Base-by-base conservation (phyloP, 2,797 vertebrate genomes). In the Cottoperca gobio region DNA sequence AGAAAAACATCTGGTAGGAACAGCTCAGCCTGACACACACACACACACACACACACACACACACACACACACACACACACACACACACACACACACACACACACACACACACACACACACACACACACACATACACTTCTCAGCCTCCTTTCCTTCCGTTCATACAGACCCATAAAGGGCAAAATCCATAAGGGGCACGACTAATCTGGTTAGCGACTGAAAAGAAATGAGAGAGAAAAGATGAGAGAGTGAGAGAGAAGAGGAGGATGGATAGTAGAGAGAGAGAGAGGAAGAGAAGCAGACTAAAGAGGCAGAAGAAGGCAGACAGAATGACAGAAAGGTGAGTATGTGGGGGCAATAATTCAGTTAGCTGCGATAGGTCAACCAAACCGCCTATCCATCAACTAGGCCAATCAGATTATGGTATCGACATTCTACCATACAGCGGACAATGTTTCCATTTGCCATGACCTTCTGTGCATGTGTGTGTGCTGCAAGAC, bases 291-390 rank as follows among this genome's bases (percentile, higher is more conserved):
- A 46, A 70, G 60, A 31, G 57, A 70, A 63, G 48, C 28, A 68
- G 67, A 78, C 48, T 70, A 69, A 69, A 83, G 78, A 84, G 69
- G 73, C 40, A 68, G 76, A 73, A 26, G 67, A 66, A 65, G 68
- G 76, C 79, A 85, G 84, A 80, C 78, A 55, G 83, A 78, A 84
- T 76, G 79, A 90, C 86, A 73, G 73, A 91, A 89, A 91, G 90
- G 89, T 90, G 86, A 91, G 87, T 86, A 86, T 85, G 88, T 91
- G 84, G 88, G 79, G 74, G 81, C 86, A 86, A 87, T 92, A 89
- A 93, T 92, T 91, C 78, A 88, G 82, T 93, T 93, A 92, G 73
- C 85, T 89, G 76, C 89, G 88, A 93, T 90, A 92, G 91, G 91
- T 91, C 93, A 92, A 92, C 86, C 86, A 87, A 89, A 87, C 85